phyloP scores from a whole-genome alignment of 2,888 invertebrate species.

The Cantharis rustica region DNA sequence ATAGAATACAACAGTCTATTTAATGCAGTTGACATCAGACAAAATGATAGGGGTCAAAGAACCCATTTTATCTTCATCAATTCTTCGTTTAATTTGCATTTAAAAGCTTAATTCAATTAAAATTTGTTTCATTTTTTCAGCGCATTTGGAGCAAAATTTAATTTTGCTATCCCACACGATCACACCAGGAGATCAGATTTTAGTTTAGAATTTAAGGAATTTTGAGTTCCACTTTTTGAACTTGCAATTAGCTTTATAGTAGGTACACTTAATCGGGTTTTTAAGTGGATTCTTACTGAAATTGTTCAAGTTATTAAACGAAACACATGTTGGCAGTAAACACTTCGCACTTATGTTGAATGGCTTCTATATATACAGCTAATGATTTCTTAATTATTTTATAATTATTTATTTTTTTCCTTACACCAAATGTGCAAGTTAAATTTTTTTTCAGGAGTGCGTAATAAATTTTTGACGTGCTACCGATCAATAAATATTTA shows the following conservation, averaged over 20 bases:
- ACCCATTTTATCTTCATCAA: conserved; percentile 5
- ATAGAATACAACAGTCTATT: conserved; percentile 9
- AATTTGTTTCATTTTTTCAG: not conserved
- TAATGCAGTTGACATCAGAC: conserved; percentile 20
- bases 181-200: not conserved
- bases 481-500: not conserved
- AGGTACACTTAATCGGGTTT: not conserved
- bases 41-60: conserved; percentile 19
- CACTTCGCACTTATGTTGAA: not conserved
- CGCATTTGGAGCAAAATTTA: not conserved
- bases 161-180: not conserved
- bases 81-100: conserved; percentile 19
- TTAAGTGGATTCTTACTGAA: not conserved
- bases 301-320: not conserved
- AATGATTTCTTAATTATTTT: not conserved
- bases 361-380: not conserved
- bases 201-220: not conserved
- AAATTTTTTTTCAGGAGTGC: not conserved
- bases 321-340: not conserved
- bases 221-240: not conserved
- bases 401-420: not conserved
- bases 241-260: not conserved
- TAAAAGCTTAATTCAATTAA: not conserved
- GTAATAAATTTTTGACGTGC: not conserved
- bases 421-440: not conserved